phyloP scores from a whole-genome alignment of 2,888 invertebrate species.

The Embidobia sp. region DNA sequence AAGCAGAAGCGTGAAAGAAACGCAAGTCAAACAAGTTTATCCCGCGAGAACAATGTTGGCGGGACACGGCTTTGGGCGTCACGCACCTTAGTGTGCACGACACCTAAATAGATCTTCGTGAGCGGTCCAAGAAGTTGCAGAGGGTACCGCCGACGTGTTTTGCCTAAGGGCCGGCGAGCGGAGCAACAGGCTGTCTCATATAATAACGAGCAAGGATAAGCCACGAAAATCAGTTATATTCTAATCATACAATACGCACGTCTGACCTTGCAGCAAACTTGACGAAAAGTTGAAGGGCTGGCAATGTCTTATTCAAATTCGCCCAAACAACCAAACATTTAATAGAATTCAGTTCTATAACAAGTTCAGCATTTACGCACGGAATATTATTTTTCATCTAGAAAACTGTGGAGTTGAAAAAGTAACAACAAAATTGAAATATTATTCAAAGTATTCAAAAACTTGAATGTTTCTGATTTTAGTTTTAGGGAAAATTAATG shows the following conservation, averaged over 20 bases:
- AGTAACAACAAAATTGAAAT: too few species aligned
- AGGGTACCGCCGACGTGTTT: conserved; percentile 59
- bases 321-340: too few species aligned
- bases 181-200: conserved; percentile 63
- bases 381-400: too few species aligned
- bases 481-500: too few species aligned
- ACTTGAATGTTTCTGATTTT: too few species aligned
- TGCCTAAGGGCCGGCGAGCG: conserved; percentile 62
- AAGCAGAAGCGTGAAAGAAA: conserved; percentile 50
- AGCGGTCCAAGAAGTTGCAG: conserved; percentile 56
- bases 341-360: too few species aligned
- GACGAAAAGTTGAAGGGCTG: conserved; percentile 52
- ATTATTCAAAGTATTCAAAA: too few species aligned
- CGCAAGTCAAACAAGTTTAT: conserved; percentile 52
- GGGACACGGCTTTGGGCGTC: conserved; percentile 40
- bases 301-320: too few species aligned
- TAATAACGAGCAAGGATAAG: conserved; percentile 60
- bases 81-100: conserved; percentile 61
- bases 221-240: conserved; percentile 58
- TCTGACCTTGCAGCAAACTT: conserved; percentile 46
- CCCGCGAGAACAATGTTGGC: conserved; percentile 44
- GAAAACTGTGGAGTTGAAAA: too few species aligned
- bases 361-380: too few species aligned
- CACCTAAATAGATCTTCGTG: conserved; percentile 63
- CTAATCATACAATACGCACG: conserved; percentile 55